Percentiles rank a stretch among this genome's conserved stretches.
phyloP scores from a whole-genome alignment of 2,113 vertebrate species.

The Myrmecophaga tridactyla region DNA sequence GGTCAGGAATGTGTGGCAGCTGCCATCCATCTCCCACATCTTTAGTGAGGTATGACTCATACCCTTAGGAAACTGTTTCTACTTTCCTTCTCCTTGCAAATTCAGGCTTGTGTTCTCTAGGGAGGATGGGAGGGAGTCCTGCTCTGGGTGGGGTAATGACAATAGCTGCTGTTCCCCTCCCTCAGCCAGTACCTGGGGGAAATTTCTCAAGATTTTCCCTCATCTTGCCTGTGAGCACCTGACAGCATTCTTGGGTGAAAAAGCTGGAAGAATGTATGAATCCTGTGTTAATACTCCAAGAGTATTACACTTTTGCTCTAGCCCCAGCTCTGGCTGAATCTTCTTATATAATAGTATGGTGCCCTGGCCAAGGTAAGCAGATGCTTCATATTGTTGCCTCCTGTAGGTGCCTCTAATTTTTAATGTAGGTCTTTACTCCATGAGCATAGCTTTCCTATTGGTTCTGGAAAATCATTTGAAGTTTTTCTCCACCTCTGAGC shows the following conservation, averaged over 20 bases:
- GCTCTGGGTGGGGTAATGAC: neutral
- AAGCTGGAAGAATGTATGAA: neutral
- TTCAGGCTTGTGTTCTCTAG: neutral
- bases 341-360: neutral
- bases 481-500: neutral
- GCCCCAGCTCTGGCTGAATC: neutral
- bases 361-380: neutral
- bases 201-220: neutral
- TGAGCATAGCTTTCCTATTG: neutral
- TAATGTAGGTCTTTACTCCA: neutral
- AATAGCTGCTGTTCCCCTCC: neutral
- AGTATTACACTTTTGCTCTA: neutral
- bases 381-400: neutral
- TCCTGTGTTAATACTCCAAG: fast-evolving
- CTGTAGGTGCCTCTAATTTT: neutral
- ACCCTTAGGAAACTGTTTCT: neutral
- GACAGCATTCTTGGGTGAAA: neutral
- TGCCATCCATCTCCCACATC: neutral
- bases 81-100: neutral
- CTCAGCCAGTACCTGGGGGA: neutral
- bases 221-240: neutral
- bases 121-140: neutral
- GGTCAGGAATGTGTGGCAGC: neutral
- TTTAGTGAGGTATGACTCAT: neutral
- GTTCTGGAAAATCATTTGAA: neutral